These are phyloP conservation scores for Scomber japonicus DNA, from an alignment of 2,113 vertebrate genomes.

Conservation along the genomic window DNA sequence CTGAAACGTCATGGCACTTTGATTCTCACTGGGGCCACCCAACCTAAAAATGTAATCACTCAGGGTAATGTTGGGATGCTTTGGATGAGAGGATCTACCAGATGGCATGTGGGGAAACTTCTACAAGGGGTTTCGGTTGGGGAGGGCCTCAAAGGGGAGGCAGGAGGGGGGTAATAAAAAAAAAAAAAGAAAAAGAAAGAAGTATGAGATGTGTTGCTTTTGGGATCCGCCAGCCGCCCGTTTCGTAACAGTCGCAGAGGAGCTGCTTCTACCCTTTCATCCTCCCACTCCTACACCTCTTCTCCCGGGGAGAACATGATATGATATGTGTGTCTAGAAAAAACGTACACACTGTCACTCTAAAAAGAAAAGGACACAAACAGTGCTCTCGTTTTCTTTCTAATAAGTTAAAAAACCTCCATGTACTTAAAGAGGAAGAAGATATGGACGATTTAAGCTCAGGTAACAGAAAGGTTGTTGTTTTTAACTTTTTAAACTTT, in stretches of 20 bases:
- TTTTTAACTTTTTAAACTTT: no score
- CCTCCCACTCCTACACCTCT: constrained; percentile 48
- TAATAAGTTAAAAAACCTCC: constrained; percentile 12
- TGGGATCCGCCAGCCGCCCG: constrained; percentile 46
- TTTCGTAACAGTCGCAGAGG: constrained; percentile 39
- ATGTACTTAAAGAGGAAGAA: constrained; percentile 9
- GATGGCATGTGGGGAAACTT: constrained; percentile 33
- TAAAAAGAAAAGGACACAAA: constrained; percentile 28
- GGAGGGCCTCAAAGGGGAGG: neutral
- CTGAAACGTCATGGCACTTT: constrained; percentile 26
- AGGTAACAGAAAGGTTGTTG: neutral
- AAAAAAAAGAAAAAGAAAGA: neutral
- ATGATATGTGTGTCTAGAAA: constrained; percentile 42
- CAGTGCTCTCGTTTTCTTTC: neutral
- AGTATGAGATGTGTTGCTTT: constrained; percentile 51
- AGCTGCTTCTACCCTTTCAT: constrained; percentile 36
- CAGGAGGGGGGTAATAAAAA: no score
- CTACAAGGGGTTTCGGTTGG: neutral
- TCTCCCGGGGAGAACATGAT: constrained; percentile 27
- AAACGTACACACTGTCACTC: constrained; percentile 39
- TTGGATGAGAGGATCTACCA: constrained; percentile 24
- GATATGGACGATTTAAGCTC: constrained; percentile 30
- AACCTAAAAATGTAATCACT: constrained; percentile 29
- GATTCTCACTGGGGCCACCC: constrained; percentile 25
- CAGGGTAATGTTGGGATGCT: constrained; percentile 3